Percentiles rank a stretch among this genome's conserved stretches.
Conservation (phyloP, 2,797 vertebrate species). For the Darevskia mixta region DNA sequence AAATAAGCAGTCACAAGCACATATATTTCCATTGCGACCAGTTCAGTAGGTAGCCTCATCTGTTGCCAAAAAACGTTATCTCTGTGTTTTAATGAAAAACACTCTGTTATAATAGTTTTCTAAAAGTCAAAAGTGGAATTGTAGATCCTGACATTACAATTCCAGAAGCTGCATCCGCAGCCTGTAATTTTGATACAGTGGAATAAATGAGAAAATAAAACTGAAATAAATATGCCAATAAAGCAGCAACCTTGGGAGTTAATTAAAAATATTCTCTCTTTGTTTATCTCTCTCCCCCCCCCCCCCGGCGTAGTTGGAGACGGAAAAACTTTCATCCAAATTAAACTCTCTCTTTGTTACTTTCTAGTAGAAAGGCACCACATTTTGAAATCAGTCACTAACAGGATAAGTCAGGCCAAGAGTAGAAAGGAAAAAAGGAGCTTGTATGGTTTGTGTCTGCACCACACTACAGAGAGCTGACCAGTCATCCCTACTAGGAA, state of each 20-base stretch:
- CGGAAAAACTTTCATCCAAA: constrained; percentile 50
- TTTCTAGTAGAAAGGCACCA: constrained; percentile 46
- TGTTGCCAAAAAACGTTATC: not conserved
- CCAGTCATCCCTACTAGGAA: no score
- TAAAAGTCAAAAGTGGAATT: constrained; percentile 42
- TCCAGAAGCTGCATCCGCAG: constrained; percentile 40
- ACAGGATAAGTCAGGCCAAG: constrained; percentile 32
- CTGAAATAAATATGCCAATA: constrained; percentile 50
- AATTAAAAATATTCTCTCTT: constrained; percentile 49
- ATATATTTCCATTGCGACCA: not conserved
- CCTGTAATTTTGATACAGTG: constrained; percentile 32
- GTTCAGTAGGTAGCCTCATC: fast-evolving
- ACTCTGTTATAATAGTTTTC: constrained; percentile 56
- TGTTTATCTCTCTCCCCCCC: constrained; percentile 45
- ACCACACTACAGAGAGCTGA: no score
- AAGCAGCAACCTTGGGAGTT: constrained; percentile 41
- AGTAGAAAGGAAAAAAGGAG: not conserved
- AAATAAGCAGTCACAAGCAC: not conserved
- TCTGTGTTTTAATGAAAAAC: constrained; percentile 28
- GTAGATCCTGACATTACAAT: constrained; percentile 44
- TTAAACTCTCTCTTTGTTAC: constrained; percentile 63
- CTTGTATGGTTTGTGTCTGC: not conserved
- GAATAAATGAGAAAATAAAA: constrained; percentile 25
- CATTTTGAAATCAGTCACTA: constrained; percentile 27
- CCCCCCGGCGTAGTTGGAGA: constrained; percentile 32